Base-by-base conservation (phyloP, 1,140 invertebrate species). In the Cecropterus lyciades region DNA sequence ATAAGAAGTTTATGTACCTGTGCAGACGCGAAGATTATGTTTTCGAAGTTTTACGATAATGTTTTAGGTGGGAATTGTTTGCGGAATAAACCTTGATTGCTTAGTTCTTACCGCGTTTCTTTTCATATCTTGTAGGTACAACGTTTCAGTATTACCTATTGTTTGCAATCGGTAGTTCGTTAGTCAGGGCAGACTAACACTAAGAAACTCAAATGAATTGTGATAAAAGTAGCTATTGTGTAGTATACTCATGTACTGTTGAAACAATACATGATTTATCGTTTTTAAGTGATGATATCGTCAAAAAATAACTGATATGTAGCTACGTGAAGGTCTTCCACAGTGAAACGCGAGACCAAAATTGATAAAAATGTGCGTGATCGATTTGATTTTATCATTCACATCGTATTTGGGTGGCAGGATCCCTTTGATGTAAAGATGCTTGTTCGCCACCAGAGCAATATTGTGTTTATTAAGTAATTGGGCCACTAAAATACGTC, bases 41-140 rank as follows among this genome's bases (percentile, higher is more conserved):
- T 14, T 20, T 48, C 15, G 27, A n/a, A 37, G 10, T 48, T 60
- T 55, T 46, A 45, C 30, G 45, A 49, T 33, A 37, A 15, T 49
- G 57, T 48, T 10, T 48, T 48, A 10, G 45, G 14, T 60, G 43
- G 15, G 43, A 55, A 60, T 48, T 48, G 43, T 60, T 49, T 13
- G 56, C 56, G 56, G 20, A 59, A 46, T 46, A 30, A 60, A 48
- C 45, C 42, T 45, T 59, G 43, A 45, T 49, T 60, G 45, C 43
- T 37, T 37, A 27, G 27, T 60, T 16, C 27, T 60, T 60, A 49
- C 46, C 14, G 40, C 45, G 27, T 60, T 49, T 46, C 42, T 59
- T 59, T 15, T 15, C 9, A 15, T 13, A 20, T 6, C 43, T 42
- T 14, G 30, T 17, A 55, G 30, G 16, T 6, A 8, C 27, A 9